Percentiles rank a stretch among this genome's conserved stretches.
Evolutionary conservation across 2,888 invertebrate genomes (phyloP).

Genomic region (Kryphioiulus occultus): DNA sequence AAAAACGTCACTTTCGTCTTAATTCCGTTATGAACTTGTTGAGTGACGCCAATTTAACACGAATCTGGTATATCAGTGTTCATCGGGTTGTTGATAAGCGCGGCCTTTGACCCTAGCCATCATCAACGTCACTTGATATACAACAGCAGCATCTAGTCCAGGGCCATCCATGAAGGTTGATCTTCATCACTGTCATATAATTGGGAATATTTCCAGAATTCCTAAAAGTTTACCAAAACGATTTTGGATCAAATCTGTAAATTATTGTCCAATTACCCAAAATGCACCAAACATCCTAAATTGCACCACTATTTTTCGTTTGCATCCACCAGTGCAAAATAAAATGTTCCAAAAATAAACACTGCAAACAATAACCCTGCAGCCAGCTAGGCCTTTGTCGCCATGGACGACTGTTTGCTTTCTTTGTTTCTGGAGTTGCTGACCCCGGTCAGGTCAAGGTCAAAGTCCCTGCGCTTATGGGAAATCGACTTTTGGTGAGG

Average conservation of each 20-base stretch:
- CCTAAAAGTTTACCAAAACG: background rate
- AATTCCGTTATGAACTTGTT: background rate
- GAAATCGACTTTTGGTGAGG: too few species aligned
- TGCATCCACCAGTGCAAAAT: background rate
- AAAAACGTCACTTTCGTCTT: too few species aligned
- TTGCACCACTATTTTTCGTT: background rate
- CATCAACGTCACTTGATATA: background rate
- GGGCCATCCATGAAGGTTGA: background rate
- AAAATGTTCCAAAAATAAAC: background rate
- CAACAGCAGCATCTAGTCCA: background rate
- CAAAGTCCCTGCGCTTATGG: background rate
- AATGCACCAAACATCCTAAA: background rate
- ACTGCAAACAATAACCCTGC: background rate
- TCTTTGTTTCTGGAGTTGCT: conserved; percentile 11
- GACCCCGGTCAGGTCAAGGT: background rate
- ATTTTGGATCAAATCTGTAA: background rate
- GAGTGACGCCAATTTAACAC: background rate
- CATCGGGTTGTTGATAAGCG: background rate
- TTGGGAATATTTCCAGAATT: background rate
- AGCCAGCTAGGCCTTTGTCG: background rate
- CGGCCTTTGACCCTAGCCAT: background rate
- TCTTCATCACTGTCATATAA: background rate
- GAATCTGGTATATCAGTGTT: background rate
- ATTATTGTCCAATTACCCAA: background rate
- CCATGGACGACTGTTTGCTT: background rate